Evolutionary conservation across 2,888 invertebrate species (phyloP), one percentile per base, ranked within the genome.

Genomic region (Luperina nickerlii): DNA sequence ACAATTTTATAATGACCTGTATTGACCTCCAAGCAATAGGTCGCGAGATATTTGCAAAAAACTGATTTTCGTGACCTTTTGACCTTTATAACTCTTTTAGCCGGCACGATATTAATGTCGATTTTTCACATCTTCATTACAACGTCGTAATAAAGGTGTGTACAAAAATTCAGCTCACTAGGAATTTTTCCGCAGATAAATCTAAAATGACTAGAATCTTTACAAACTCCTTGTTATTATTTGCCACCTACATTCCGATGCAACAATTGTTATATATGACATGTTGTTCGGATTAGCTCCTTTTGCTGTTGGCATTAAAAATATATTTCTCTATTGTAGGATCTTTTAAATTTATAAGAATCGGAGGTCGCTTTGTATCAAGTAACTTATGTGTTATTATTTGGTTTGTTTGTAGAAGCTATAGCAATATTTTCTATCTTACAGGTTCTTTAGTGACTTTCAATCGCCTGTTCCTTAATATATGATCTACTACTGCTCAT

Each of bases 241-340:
- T 70, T 85, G 7, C 15, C 62, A 70, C 62, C 45, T 20, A 42
- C 45, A 7, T 24, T 24, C 24, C 2, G 4, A 13, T 76, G 20
- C n/a, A 48, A n/a, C 45, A 51, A 65, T 80, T 85, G 68, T 81
- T 63, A 38, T 24, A 38, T 60, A 54, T 9, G 38, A 74, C 13
- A n/a, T 81, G 15, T 32, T 69, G 45, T 32, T 24, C 15, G 27
- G 24, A 79, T 63, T 42, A 54, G 18, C 24, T 66, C 27, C 0
- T 60, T 63, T 42, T 70, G 24, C 20, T 32, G 32, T 82, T 62
- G 20, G 42, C 38, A n/a, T 78, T n/a, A 7, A 45, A 57, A 48
- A 54, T 32, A n/a, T 45, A n/a, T 32, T 45, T 38, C 45, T 32
- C 18, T 18, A 32, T 69, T 51, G 32, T 9, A 9, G 5, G 54